Evolutionary conservation across 2,888 invertebrate species (phyloP).

Genomic region (Rhaphigaster nebulosa): DNA sequence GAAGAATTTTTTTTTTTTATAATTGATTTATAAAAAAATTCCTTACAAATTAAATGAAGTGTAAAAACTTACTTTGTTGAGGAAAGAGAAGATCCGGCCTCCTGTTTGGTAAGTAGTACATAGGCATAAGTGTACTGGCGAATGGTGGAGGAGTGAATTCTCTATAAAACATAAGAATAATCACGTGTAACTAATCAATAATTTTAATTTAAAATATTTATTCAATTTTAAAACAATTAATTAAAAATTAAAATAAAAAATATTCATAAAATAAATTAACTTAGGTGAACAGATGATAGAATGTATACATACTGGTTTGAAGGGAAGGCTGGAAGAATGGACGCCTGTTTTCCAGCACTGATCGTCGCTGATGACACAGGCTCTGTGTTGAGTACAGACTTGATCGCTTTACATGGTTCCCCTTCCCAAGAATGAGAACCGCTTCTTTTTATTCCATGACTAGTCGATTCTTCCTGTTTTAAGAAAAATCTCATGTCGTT

Average conservation of each 20-base stretch:
- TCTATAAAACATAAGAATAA: slow-evolving; percentile 49
- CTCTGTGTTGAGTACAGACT: slow-evolving; percentile 70
- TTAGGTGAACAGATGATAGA: not conserved
- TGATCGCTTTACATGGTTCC: slow-evolving; percentile 73
- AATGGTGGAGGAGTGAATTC: slow-evolving; percentile 57
- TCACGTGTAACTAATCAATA: not conserved
- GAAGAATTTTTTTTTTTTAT: not conserved
- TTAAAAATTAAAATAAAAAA: not conserved
- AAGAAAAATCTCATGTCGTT: slow-evolving; percentile 49
- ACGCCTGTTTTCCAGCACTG: not conserved
- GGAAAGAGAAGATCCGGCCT: slow-evolving; percentile 36
- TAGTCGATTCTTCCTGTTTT: slow-evolving; percentile 67
- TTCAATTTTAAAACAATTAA: too few species aligned
- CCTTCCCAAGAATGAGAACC: slow-evolving; percentile 76
- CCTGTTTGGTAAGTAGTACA: slow-evolving; percentile 61
- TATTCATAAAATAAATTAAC: not conserved
- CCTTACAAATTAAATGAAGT: not conserved
- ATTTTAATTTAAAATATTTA: too few species aligned
- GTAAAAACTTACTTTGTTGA: slow-evolving; percentile 53
- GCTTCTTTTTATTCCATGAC: slow-evolving; percentile 76
- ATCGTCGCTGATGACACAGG: slow-evolving; percentile 63
- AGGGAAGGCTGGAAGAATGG: slow-evolving; percentile 36
- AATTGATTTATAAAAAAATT: not conserved
- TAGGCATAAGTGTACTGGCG: slow-evolving; percentile 61
- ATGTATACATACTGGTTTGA: slow-evolving; percentile 8